Evolutionary conservation across 1,140 invertebrate genomes (phyloP), one percentile per base, ranked within the genome.

Genomic region (Plectus sambesii): DNA sequence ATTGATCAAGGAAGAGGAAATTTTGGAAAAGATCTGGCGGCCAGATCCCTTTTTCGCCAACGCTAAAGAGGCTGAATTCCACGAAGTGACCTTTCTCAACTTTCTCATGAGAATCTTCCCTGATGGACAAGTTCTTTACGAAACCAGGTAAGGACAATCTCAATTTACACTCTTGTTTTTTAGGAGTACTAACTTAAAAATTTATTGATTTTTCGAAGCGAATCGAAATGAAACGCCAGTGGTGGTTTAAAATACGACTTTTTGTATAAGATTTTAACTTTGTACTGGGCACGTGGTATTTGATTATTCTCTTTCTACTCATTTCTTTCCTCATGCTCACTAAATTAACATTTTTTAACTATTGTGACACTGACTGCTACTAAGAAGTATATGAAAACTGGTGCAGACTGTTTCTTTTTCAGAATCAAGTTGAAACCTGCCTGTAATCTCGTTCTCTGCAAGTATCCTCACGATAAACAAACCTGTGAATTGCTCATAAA

Each of bases 41-140:
- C 51, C 80, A 0, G 79, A 81, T 59, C 75, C 79, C 2, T 81
- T 80, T 62, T 81, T 81, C 57, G 74, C 77, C 23, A 81, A 81
- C 63, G 79, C 79, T 22, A 81, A 81, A 66, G 72, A 77, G 49
- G 79, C 77, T 0, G 76, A 77, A 54, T 79, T 79, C 58, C 78
- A 80, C 62, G 77, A 76, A 54, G 79, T 80, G 19, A 80, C 77
- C 0, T 78, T 81, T 8, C 78, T 80, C 3, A 81, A 81, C 61
- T 78, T 80, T 27, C 63, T 81, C 4, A 76, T 82, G 53, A 66
- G 80, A 44, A 77, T 81, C 20, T 75, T 77, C 56, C 74, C 73
- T 4, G 72, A 77, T 49, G 79, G 80, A 3, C 67, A 75, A 40
- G 76, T 82, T 29, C 70, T 80, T 3, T 81, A 81, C 63, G 79